Conservation (phyloP, 2,888 invertebrate genomes). For the Drosophila greeni region DNA sequence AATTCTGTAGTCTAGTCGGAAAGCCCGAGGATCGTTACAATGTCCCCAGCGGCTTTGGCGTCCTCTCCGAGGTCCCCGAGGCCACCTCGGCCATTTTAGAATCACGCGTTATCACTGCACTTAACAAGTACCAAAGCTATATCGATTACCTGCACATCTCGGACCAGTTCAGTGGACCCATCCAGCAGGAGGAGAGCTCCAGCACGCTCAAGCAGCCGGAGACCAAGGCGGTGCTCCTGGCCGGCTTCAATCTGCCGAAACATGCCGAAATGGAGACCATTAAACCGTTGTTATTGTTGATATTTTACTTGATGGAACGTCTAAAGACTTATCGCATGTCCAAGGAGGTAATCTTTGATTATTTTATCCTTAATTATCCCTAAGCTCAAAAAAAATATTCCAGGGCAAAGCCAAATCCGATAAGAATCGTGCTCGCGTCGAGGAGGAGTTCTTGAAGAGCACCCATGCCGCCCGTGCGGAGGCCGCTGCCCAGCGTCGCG, state of each 20-base stretch:
- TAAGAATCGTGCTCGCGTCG: slow-evolving; percentile 94
- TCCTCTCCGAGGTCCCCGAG: slow-evolving; percentile 95
- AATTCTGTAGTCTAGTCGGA: slow-evolving; percentile 81
- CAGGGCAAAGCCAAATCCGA: slow-evolving; percentile 94
- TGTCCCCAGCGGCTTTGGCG: slow-evolving; percentile 85
- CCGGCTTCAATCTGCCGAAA: slow-evolving; percentile 88
- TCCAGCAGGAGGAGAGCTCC: slow-evolving; percentile 90
- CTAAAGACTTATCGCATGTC: slow-evolving; percentile 90
- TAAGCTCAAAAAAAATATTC: slow-evolving; percentile 20
- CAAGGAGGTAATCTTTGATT: slow-evolving; percentile 87
- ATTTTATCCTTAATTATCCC: too few relatives aligned
- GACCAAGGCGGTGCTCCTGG: slow-evolving; percentile 88
- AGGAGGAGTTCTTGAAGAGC: slow-evolving; percentile 95
- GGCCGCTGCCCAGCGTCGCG: slow-evolving; percentile 94
- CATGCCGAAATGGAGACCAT: slow-evolving; percentile 84
- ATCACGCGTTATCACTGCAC: slow-evolving; percentile 86
- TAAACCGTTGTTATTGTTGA: slow-evolving; percentile 89
- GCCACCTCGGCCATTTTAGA: slow-evolving; percentile 91
- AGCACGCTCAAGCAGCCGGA: slow-evolving; percentile 86
- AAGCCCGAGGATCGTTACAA: slow-evolving; percentile 90
- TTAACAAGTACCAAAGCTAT: slow-evolving; percentile 88
- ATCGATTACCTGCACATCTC: slow-evolving; percentile 98
- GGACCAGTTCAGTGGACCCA: slow-evolving; percentile 95
- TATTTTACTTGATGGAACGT: slow-evolving; percentile 96
- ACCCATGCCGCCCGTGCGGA: slow-evolving; percentile 98